Percentiles rank a stretch among this genome's conserved stretches.
Conservation (phyloP, 2,113 vertebrate genomes). For the Chaenocephalus aceratus region DNA sequence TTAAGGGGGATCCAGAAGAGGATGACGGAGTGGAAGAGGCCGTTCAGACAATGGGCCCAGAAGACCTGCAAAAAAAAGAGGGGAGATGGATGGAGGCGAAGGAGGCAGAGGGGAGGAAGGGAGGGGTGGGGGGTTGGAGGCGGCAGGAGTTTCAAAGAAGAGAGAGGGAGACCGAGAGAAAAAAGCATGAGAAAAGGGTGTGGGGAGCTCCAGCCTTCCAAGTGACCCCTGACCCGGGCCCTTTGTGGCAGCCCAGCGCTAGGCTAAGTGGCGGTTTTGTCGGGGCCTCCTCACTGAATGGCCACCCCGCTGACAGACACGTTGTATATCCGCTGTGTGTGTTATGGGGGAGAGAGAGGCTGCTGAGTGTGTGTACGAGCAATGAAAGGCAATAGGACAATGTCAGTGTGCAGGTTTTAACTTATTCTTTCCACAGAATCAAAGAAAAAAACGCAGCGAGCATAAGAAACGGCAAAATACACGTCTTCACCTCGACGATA, state of each 20-base stretch:
- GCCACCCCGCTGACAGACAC: conserved; percentile 92
- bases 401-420: conserved; percentile 41
- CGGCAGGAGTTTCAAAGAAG: conserved; percentile 67
- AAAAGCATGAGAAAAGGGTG: conserved; percentile 91
- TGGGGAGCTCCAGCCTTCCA: conserved; percentile 88
- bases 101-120: conserved; percentile 63
- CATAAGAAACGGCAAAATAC: conserved; percentile 23
- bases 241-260: conserved; percentile 90
- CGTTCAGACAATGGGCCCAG: conserved; percentile 99
- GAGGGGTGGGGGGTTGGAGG: conserved; percentile 53
- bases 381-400: conserved; percentile 49
- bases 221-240: conserved; percentile 91
- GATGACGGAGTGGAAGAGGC: conserved; percentile 99
- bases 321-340: conserved; percentile 90
- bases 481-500: not conserved
- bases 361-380: conserved; percentile 53
- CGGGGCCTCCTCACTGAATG: conserved; percentile 87
- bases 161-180: conserved; percentile 72
- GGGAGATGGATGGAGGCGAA: conserved; percentile 68
- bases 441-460: not conserved
- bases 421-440: conserved; percentile 21
- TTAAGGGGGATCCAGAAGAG: conserved; percentile 99
- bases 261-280: conserved; percentile 96
- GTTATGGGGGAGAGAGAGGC: conserved; percentile 62
- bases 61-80: conserved; percentile 90